phyloP scores from a whole-genome alignment of 2,888 invertebrate genomes.

The Patella depressa region DNA sequence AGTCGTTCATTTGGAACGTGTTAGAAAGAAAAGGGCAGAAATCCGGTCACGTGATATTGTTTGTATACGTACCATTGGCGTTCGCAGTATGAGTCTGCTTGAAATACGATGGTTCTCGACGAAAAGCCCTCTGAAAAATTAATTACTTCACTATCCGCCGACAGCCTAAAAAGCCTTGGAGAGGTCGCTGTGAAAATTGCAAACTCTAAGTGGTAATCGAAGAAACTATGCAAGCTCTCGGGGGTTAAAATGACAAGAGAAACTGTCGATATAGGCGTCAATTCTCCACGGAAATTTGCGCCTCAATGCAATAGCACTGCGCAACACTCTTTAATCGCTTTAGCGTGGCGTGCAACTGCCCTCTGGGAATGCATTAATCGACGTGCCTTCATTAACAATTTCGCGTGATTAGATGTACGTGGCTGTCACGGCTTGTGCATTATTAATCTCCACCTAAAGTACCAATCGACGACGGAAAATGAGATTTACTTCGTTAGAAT shows the following conservation, averaged over 20 bases:
- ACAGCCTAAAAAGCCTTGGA: constrained; percentile 14
- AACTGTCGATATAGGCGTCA: constrained; percentile 19
- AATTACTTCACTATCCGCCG: constrained; percentile 5
- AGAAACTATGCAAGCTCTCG: constrained; percentile 10
- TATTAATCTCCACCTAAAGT: constrained; percentile 26
- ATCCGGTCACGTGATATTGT: constrained; percentile 26
- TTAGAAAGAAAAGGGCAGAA: constrained; percentile 20
- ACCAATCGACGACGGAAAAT: constrained; percentile 26
- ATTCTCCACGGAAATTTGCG: constrained; percentile 18
- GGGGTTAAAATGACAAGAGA: constrained; percentile 9
- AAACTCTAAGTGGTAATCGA: constrained; percentile 17
- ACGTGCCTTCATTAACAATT: constrained; percentile 24
- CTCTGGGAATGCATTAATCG: constrained; percentile 26
- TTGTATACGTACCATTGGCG: constrained; percentile 15
- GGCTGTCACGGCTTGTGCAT: constrained; percentile 20
- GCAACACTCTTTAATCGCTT: constrained; percentile 25
- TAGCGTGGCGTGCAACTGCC: constrained; percentile 20
- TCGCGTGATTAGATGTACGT: constrained; percentile 23
- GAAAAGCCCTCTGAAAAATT: not conserved
- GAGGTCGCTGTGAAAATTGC: constrained; percentile 27
- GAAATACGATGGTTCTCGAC: constrained; percentile 8
- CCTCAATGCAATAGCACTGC: not conserved
- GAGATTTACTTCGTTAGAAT: constrained; percentile 24
- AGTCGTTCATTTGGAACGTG: constrained; percentile 23
- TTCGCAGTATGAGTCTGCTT: no score